These are phyloP conservation scores for Clunio marinus DNA, from an alignment of 2,888 invertebrate genomes.

Conservation along the genomic window DNA sequence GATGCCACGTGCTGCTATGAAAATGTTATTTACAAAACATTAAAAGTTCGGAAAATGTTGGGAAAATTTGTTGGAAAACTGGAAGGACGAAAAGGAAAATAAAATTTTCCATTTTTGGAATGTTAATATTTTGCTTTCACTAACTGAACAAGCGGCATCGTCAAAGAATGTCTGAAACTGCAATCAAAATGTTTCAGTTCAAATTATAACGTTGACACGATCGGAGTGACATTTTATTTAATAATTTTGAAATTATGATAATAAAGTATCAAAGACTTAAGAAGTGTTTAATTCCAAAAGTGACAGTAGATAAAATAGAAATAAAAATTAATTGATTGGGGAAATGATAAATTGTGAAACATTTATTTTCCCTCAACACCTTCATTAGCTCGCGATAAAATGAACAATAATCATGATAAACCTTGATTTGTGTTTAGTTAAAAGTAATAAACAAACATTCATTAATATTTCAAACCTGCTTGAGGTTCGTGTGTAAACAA, in stretches of 20 bases:
- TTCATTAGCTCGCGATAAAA: no score
- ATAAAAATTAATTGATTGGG: background rate
- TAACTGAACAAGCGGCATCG: background rate
- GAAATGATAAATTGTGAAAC: no score
- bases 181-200: slow-evolving; percentile 19
- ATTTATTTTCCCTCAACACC: no score
- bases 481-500: background rate
- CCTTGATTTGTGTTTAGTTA: background rate
- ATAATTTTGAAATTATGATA: no score
- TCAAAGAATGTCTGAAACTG: background rate
- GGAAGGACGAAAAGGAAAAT: background rate
- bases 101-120: background rate
- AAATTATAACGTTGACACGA: slow-evolving; percentile 22
- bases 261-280: background rate
- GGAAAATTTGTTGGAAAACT: background rate
- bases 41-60: background rate
- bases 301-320: background rate
- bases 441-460: background rate
- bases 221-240: background rate
- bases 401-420: background rate
- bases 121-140: background rate
- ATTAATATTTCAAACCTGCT: no score
- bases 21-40: background rate
- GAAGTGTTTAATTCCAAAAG: background rate
- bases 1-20: background rate